Percentiles rank a stretch among this genome's conserved stretches.
These are phyloP conservation scores for Elysia crispata DNA, from an alignment of 2,888 invertebrate genomes.

Conservation along the genomic window DNA sequence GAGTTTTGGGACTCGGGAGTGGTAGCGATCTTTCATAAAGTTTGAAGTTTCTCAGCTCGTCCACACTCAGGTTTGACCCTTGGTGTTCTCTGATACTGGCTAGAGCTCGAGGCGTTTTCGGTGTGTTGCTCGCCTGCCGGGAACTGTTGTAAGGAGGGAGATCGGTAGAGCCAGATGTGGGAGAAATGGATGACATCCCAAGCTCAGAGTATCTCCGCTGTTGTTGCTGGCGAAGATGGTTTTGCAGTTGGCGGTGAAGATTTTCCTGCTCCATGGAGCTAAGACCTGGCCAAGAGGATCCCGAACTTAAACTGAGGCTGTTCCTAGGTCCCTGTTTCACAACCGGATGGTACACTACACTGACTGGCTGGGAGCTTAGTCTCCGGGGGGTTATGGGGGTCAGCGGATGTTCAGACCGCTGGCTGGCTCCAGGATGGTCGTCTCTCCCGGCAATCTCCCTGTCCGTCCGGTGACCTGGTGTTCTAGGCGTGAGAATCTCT, in stretches of 20 bases:
- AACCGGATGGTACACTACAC: too few relatives aligned
- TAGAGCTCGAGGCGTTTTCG: too few relatives aligned
- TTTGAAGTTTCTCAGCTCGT: not conserved
- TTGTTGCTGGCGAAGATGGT: too few relatives aligned
- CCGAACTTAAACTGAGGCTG: too few relatives aligned
- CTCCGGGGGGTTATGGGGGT: not conserved
- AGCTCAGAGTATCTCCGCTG: not conserved
- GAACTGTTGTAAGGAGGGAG: not conserved
- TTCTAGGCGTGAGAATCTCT: conserved; percentile 21
- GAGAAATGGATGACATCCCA: not conserved
- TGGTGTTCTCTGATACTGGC: too few relatives aligned
- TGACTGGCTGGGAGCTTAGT: too few relatives aligned
- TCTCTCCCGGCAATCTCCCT: not conserved
- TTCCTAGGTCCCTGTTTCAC: too few relatives aligned
- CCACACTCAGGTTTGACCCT: not conserved
- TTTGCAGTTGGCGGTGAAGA: too few relatives aligned
- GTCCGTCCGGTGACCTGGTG: too few relatives aligned
- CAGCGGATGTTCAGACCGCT: not conserved
- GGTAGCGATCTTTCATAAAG: conserved; percentile 14
- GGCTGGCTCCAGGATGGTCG: not conserved
- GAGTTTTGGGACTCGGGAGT: not conserved
- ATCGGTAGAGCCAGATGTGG: not conserved
- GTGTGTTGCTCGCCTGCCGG: too few relatives aligned
- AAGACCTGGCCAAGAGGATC: too few relatives aligned
- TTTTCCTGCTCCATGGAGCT: too few relatives aligned